Base-by-base conservation (phyloP, 2,797 vertebrate genomes). In the Austrolebias charrua region DNA sequence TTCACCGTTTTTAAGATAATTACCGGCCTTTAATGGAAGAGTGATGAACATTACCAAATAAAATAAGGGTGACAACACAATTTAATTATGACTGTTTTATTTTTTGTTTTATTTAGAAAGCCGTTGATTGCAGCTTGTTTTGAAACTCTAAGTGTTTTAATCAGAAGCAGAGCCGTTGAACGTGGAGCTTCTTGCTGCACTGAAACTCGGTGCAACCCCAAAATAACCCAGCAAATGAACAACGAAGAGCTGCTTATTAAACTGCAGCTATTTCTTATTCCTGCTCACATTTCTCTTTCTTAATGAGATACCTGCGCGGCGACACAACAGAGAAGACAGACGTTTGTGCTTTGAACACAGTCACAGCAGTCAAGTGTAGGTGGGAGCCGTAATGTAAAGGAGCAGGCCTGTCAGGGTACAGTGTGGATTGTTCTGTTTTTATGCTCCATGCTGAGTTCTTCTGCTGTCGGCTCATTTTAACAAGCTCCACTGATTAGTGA, bases 281-380 rank as follows among this genome's bases (percentile, higher is more conserved):
- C 28, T 14, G 42, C 42, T 33, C 53, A 60, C 12, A 11, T 57
- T 55, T 47, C 47, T 52, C 3, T 15, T n/a, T 1, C 13, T 35
- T 63, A 65, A 62, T 55, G 29, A 53, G 10, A 13, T 15, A 19
- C 35, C 35, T n/a, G 35, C 5, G 24, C n/a, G 4, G 18, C 6
- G 5, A 13, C 29, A 18, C n/a, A 53, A 55, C 8, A 66, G 19
- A n/a, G n/a, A 47, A 42, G 55, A 19, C 5, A 16, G 38, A 60
- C 4, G 14, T 12, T 10, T 56, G 58, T 28, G 19, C 52, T 49
- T 33, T 71, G 24, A 74, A 57, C 52, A 49, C 43, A 64, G 49
- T 13, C 7, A 9, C 52, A 55, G 61, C 54, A 42, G 55, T 66
- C 38, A n/a, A 51, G 61, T 63, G 67, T 62, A 38, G 46, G 58